Conservation (phyloP, 64 coral and sea anemone genomes). For the Catalaphyllia jardinei region DNA sequence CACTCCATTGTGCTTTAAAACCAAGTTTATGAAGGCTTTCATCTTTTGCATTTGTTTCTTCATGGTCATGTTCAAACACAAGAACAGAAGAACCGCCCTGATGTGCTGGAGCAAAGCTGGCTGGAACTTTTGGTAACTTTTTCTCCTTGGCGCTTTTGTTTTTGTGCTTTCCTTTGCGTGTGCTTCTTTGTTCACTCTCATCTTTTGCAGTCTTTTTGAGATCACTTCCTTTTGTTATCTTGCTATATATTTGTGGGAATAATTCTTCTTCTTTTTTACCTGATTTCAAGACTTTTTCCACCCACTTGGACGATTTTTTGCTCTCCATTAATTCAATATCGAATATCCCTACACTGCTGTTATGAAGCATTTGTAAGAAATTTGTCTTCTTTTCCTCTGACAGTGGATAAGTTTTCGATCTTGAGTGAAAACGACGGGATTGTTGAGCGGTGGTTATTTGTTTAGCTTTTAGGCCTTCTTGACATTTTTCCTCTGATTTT, state of each 20-base stretch:
- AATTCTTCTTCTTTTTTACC: slow-evolving; percentile 64
- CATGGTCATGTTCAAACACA: slow-evolving; percentile 62
- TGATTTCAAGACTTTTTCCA: slow-evolving; percentile 52
- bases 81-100: slow-evolving; percentile 35
- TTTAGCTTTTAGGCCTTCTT: not conserved
- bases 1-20: slow-evolving; percentile 49
- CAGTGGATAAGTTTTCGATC: slow-evolving; percentile 3
- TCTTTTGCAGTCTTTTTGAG: not conserved
- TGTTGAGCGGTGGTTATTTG: not conserved
- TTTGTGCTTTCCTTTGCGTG: not conserved
- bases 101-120: slow-evolving; percentile 6
- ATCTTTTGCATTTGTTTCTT: slow-evolving; percentile 10
- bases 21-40: slow-evolving; percentile 58
- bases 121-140: not conserved
- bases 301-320: slow-evolving; percentile 70
- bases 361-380: slow-evolving; percentile 86
- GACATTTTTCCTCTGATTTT: not conserved
- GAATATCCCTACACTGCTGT: slow-evolving; percentile 76
- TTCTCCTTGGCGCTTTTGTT: slow-evolving; percentile 9
- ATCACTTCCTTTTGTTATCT: not conserved
- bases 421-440: not conserved
- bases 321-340: slow-evolving; percentile 40
- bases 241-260: slow-evolving; percentile 36
- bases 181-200: not conserved
- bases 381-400: slow-evolving; percentile 16